Evolutionary conservation across 1,140 invertebrate genomes (phyloP), one percentile per base, ranked within the genome.

Genomic region (Coboldia fuscipes): DNA sequence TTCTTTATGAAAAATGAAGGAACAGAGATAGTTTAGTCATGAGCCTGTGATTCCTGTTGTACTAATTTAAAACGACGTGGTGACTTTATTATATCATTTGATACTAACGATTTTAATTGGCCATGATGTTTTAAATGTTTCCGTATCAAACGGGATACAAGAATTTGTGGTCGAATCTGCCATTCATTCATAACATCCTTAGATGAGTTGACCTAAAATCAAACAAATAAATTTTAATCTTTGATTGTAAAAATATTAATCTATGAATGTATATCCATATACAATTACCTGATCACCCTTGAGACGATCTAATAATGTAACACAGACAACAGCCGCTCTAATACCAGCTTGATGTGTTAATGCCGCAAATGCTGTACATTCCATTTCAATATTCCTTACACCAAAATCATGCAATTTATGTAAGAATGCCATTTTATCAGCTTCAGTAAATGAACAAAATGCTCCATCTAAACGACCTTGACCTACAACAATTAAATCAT

Each of bases 341-440:
- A 96, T 81, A 9, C 85, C 84, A n/a, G 90, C 89, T 49, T 86
- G 77, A 51, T 90, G 78, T 9, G 88, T 94, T 15, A 97, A 66
- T 0, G 89, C 86, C 0, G 89, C 83, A 52, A 98, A 97, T 21
- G 54, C 51, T 15, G 50, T 52, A 17, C 77, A 74, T 58, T 98
- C 94, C 93, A 98, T 97, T 62, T 98, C 94, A 42, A 98, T 96
- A 53, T 98, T 98, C 1, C 81, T 67, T 3, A 98, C 78, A 2
- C 84, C 86, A 15, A 70, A 54, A 14, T 76, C 65, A 26, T 79
- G 67, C 33, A 96, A 49, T 38, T 72, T 67, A 22, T 72, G 63
- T 34, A 97, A 57, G 47, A 88, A 97, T 12, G 74, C 70, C 64
- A 89, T 72, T 58, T 94, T 94, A 30, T 98, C 90, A 1, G 64